Percentiles rank a stretch among this genome's conserved stretches.
phyloP scores from a whole-genome alignment of 2,888 invertebrate genomes.

The Drosophila phalerata region DNA sequence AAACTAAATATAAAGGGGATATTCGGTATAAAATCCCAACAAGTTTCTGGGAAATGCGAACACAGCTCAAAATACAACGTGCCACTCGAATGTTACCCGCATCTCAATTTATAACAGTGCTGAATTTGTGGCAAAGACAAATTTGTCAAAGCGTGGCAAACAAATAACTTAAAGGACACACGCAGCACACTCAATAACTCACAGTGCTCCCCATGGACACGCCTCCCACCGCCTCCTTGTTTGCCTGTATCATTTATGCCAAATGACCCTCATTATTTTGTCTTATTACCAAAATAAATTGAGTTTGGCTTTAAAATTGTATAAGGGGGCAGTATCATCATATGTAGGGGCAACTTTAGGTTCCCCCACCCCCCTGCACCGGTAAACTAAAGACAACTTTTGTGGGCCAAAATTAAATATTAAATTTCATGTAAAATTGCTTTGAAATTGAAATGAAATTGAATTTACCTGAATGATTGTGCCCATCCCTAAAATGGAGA shows the following conservation, averaged over 20 bases:
- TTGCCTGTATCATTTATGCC: slow-evolving; percentile 72
- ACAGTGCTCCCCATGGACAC: slow-evolving; percentile 21
- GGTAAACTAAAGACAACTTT: neutral
- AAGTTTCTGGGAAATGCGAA: slow-evolving; percentile 27
- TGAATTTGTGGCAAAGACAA: slow-evolving; percentile 64
- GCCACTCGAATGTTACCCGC: slow-evolving; percentile 54
- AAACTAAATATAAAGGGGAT: neutral
- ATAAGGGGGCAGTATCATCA: slow-evolving; percentile 20
- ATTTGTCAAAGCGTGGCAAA: slow-evolving; percentile 73
- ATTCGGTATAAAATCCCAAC: slow-evolving; percentile 19
- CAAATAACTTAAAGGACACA: slow-evolving; percentile 71
- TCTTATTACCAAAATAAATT: slow-evolving; percentile 81
- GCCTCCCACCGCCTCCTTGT: slow-evolving; percentile 3
- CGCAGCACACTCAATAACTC: slow-evolving; percentile 24
- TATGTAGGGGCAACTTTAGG: slow-evolving; percentile 29
- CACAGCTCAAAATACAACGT: slow-evolving; percentile 21
- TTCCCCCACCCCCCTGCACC: neutral
- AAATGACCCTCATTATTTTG: slow-evolving; percentile 81
- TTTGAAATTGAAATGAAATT: slow-evolving; percentile 72
- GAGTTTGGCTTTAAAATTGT: slow-evolving; percentile 75
- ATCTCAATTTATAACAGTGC: slow-evolving; percentile 63
- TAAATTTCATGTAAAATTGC: slow-evolving; percentile 59
- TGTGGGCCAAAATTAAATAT: slow-evolving; percentile 57
- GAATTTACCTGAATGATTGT: slow-evolving; percentile 68
- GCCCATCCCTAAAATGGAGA: slow-evolving; percentile 1